Evolutionary conservation across 2,113 vertebrate species (phyloP), one percentile per base, ranked within the genome.

Genomic region (Pogona vitticeps): DNA sequence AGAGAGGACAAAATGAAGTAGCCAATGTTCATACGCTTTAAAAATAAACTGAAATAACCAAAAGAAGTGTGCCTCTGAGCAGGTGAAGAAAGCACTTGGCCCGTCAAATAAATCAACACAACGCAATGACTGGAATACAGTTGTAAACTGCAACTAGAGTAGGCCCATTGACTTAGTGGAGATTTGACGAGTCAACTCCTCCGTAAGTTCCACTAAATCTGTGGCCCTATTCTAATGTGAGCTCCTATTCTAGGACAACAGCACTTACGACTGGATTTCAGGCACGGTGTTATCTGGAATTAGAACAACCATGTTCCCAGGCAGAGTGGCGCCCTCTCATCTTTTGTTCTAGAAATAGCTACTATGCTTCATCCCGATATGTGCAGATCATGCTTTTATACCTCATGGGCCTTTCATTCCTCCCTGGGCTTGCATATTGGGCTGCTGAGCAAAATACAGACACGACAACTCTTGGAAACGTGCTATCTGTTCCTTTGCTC

Each of bases 401-500:
- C 72, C 76, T 12, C 33, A 0, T 7, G 3, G 13, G 36, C 79
- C 86, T 89, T 77, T 36, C 71, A 72, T 82, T 40, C 75, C 20
- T 86, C 46, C 46, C 46, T 23, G 59, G 52, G 76, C 70, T 89
- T 79, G 31, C 65, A 23, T 87, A 79, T 42, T 84, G 76, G 38
- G 17, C 84, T 86, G 18, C 71, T 82, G 90, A 83, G 86, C 88
- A 85, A 91, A 88, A 58, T 4, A n/a, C 70, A 88, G 84, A 36
- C 0, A 0, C 56, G 89, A 83, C 77, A 88, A 84, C 87, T 89
- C 82, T 42, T 88, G 83, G 46, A 86, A 90, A 91, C 82, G n/a
- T 0, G 70, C 23, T 89, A 63, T 80, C 7, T 85, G 58, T 88
- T 80, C 58, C 31, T 80, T 68, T 76, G 59, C 86, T 84, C 84